Percentiles rank a stretch among this genome's conserved stretches.
Evolutionary conservation across 2,113 vertebrate species (phyloP).

Genomic region (Tilapia sparmanii): DNA sequence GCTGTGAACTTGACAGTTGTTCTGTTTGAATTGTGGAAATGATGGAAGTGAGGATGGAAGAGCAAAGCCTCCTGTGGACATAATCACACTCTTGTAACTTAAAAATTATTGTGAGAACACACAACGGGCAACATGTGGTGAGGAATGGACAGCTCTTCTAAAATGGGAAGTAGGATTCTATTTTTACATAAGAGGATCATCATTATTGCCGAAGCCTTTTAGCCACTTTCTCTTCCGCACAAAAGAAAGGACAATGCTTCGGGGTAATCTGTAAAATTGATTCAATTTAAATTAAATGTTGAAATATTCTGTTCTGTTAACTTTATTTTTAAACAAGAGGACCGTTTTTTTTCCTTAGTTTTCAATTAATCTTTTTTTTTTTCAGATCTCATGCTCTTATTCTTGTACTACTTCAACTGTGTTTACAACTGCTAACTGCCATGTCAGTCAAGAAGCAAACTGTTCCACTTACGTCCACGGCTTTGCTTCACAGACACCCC

Average conservation of each 20-base stretch:
- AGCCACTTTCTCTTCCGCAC: not conserved
- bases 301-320: not conserved
- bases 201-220: not conserved
- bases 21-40: slow-evolving; percentile 41
- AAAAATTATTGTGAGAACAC: slow-evolving; percentile 49
- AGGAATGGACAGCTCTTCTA: not conserved
- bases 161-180: not conserved
- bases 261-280: not conserved
- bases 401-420: not conserved
- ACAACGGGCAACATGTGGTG: slow-evolving; percentile 17
- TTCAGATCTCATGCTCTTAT: not conserved
- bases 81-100: slow-evolving; percentile 43
- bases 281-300: not conserved
- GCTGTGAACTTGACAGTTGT: slow-evolving; percentile 50
- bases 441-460: not conserved
- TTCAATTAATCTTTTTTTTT: not conserved
- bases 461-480: not conserved
- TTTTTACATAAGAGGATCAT: not conserved
- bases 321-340: not conserved
- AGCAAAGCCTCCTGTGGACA: slow-evolving; percentile 29
- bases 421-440: not conserved
- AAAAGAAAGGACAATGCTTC: not conserved
- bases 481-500: not conserved
- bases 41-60: slow-evolving; percentile 35
- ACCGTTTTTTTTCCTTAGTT: not conserved